phyloP scores from a whole-genome alignment of 2,113 vertebrate genomes.

The Holacanthus passer region DNA sequence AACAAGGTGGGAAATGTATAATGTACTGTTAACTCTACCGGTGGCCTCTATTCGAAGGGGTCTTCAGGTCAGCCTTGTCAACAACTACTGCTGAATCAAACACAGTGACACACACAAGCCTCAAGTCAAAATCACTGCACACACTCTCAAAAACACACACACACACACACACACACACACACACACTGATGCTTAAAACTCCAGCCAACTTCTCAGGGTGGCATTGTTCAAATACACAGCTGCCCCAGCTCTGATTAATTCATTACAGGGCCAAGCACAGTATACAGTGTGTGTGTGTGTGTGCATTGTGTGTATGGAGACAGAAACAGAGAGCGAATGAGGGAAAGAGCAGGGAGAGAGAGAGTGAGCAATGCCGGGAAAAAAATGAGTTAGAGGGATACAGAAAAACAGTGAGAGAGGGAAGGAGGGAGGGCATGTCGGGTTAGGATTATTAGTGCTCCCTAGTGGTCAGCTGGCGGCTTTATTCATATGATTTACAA shows the following conservation, averaged over 20 bases:
- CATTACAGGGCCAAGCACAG: constrained; percentile 55
- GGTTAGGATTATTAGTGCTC: constrained; percentile 76
- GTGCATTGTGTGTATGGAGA: constrained; percentile 15
- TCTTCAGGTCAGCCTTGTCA: constrained; percentile 30
- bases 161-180: constrained; percentile 15
- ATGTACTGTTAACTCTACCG: constrained; percentile 9
- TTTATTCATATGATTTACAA: constrained; percentile 72
- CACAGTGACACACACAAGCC: constrained; percentile 18
- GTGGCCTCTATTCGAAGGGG: neutral
- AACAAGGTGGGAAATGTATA: constrained; percentile 32
- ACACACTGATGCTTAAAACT: constrained; percentile 26
- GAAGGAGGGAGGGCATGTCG: constrained; percentile 36
- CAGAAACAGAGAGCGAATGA: constrained; percentile 27
- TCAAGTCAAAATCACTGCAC: constrained; percentile 31
- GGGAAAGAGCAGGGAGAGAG: neutral
- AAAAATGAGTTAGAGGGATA: neutral
- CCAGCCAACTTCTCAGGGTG: constrained; percentile 59
- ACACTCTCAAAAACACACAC: constrained; percentile 9
- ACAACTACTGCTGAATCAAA: constrained; percentile 27
- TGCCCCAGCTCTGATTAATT: constrained; percentile 70
- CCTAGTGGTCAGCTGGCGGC: constrained; percentile 68
- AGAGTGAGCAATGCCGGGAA: constrained; percentile 13
- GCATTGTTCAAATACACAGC: constrained; percentile 69
- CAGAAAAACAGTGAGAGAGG: constrained; percentile 22
- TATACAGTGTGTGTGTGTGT: constrained; percentile 26